A percentile compares a stretch with the other conserved stretches of the same genome.
Evolutionary conservation across 2,888 invertebrate species (phyloP).

Genomic region (Dryobotodes eremita): DNA sequence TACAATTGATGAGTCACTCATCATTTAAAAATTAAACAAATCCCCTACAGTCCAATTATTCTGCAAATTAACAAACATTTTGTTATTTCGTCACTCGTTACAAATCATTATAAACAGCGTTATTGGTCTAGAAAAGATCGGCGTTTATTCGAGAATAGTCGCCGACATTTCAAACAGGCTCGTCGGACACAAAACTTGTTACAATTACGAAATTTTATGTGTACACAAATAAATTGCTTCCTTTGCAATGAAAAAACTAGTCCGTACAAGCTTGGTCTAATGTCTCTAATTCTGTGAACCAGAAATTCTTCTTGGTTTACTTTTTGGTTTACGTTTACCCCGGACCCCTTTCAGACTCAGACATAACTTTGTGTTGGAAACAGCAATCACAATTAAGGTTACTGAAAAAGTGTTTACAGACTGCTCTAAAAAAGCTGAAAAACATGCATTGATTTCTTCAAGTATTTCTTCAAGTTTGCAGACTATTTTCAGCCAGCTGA

Average conservation of each 20-base stretch:
- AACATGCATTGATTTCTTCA: background rate
- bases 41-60: background rate
- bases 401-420: background rate
- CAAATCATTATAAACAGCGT: slow-evolving; percentile 55
- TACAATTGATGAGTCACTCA: background rate
- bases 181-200: slow-evolving; percentile 72
- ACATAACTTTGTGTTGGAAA: background rate
- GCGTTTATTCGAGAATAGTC: slow-evolving; percentile 66
- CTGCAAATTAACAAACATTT: slow-evolving; percentile 36
- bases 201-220: slow-evolving; percentile 62
- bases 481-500: slow-evolving; percentile 22
- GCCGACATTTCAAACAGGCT: slow-evolving; percentile 80
- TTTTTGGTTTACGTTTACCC: background rate
- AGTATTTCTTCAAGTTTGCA: background rate
- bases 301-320: background rate
- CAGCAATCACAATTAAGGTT: background rate
- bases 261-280: slow-evolving; percentile 36
- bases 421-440: background rate
- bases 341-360: background rate
- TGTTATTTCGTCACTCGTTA: slow-evolving; percentile 52
- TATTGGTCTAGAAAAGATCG: slow-evolving; percentile 77
- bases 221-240: slow-evolving; percentile 57
- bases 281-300: slow-evolving; percentile 37
- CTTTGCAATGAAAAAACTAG: slow-evolving; percentile 62
- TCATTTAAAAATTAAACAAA: slow-evolving; percentile 1